phyloP scores from a whole-genome alignment of 2,113 vertebrate genomes.

The Stigmatopora nigra region DNA sequence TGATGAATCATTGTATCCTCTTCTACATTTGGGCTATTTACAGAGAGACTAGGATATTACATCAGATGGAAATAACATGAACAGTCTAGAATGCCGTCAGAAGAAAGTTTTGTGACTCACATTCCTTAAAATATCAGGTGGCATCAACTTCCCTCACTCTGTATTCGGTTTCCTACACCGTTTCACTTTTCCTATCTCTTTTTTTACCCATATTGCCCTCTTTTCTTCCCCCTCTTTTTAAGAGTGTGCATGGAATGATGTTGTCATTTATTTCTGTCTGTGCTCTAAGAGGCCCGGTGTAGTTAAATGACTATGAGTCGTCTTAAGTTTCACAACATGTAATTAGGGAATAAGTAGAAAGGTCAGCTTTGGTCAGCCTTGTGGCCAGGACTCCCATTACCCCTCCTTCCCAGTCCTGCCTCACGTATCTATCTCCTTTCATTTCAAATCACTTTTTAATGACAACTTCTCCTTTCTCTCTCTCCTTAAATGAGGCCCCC shows the following conservation, averaged over 20 bases:
- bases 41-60: slow-evolving; percentile 42
- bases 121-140: slow-evolving; percentile 51
- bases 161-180: slow-evolving; percentile 11
- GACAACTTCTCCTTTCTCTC: slow-evolving; percentile 17
- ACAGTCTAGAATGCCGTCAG: slow-evolving; percentile 44
- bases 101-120: slow-evolving; percentile 57
- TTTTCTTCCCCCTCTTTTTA: neutral
- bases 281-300: slow-evolving; percentile 53
- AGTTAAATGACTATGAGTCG: slow-evolving; percentile 72
- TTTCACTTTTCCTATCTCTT: neutral
- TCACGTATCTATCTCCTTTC: slow-evolving; percentile 39
- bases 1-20: slow-evolving; percentile 75
- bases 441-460: slow-evolving; percentile 48
- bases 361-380: slow-evolving; percentile 60
- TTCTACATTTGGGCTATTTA: slow-evolving; percentile 73
- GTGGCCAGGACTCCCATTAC: slow-evolving; percentile 25
- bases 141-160: slow-evolving; percentile 51
- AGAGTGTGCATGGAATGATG: slow-evolving; percentile 47
- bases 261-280: slow-evolving; percentile 60
- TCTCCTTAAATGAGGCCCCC: slow-evolving; percentile 47
- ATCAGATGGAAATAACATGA: slow-evolving; percentile 71
- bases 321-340: slow-evolving; percentile 76
- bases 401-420: slow-evolving; percentile 36
- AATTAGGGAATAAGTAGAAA: slow-evolving; percentile 77
- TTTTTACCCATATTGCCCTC: neutral